Base-by-base conservation (phyloP, 2,888 invertebrate genomes). In the Lacanobia oleracea region DNA sequence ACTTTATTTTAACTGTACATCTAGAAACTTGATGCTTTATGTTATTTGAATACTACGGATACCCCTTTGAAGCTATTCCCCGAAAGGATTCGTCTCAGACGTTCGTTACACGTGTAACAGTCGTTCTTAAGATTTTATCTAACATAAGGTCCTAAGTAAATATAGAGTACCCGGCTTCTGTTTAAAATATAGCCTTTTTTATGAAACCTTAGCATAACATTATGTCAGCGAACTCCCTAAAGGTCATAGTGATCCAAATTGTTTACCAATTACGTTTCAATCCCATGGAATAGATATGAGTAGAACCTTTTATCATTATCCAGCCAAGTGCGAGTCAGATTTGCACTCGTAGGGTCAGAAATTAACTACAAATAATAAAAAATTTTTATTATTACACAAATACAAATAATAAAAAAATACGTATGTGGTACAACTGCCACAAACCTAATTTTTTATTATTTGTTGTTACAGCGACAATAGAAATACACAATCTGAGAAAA, bases 1-100 rank as follows among this genome's bases (percentile, higher is more conserved):
- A 18, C 23, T 45, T 10, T 64, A 37, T 57, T 54, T 43, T 1
- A 1, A n/a, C 7, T 48, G 21, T 59, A 40, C 14, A 53, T 23
- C 48, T 56, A 8, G 21, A 57, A 51, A 43, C 18, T 59, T 57
- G n/a, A 56, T 56, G 43, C 50, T 21, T 56, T 72, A 40, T 23
- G 14, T 16, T 57, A 57, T 57, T 50, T 57, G 23, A 72, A 76
- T n/a, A 43, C 33, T 21, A 45, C 8, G 1, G 14, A 7, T 10
- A 16, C 10, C 23, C 23, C 14, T 57, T 66, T 72, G 14, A 67
- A n/a, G 18, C 16, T 21, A 45, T 51, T 45, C n/a, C 2, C 2
- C 18, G 10, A 76, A 76, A 76, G 33, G 57, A 21, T 57, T 45
- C 12, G 50, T 51, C 9, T 23, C 40, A 76, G 43, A 51, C 12